A percentile compares a stretch with the other conserved stretches of the same genome.
These are phyloP conservation scores for Epinephelus coioides DNA, from an alignment of 2,797 vertebrate species.

Conservation along the genomic window DNA sequence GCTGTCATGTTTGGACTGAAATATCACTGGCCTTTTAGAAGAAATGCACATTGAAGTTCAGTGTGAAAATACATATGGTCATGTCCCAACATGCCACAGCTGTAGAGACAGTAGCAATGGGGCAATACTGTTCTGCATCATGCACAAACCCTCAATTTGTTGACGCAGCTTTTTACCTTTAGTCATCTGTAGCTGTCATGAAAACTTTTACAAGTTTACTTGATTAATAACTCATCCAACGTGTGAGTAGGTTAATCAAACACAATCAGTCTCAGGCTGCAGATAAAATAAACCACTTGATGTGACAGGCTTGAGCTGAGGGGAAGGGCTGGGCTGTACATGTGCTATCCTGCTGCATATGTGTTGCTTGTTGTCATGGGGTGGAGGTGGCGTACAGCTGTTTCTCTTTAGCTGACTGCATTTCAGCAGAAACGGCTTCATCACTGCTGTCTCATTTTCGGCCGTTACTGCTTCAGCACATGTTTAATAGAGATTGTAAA, in stretches of 20 bases:
- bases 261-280: conserved; percentile 6
- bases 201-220: background rate
- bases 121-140: conserved; percentile 3
- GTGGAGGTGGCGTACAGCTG: conserved; percentile 57
- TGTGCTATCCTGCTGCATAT: conserved; percentile 62
- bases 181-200: conserved; percentile 10
- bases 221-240: conserved; percentile 3
- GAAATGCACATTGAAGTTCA: conserved; percentile 2
- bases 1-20: conserved; percentile 1
- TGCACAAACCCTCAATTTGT: conserved; percentile 15
- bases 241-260: conserved; percentile 7
- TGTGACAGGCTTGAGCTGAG: conserved; percentile 29
- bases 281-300: conserved; percentile 14
- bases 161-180: conserved; percentile 39
- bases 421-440: conserved; percentile 37
- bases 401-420: conserved; percentile 56
- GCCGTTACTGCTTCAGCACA: conserved; percentile 11
- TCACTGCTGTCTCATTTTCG: background rate
- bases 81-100: conserved; percentile 43
- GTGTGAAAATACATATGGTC: conserved; percentile 21
- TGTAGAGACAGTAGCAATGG: conserved; percentile 24
- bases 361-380: conserved; percentile 52
- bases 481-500: conserved; percentile 17
- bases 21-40: conserved; percentile 1
- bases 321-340: conserved; percentile 53